Percentiles rank a stretch among this genome's conserved stretches.
These are phyloP conservation scores for Tiliqua scincoides DNA, from an alignment of 2,113 vertebrate species.

Conservation along the genomic window DNA sequence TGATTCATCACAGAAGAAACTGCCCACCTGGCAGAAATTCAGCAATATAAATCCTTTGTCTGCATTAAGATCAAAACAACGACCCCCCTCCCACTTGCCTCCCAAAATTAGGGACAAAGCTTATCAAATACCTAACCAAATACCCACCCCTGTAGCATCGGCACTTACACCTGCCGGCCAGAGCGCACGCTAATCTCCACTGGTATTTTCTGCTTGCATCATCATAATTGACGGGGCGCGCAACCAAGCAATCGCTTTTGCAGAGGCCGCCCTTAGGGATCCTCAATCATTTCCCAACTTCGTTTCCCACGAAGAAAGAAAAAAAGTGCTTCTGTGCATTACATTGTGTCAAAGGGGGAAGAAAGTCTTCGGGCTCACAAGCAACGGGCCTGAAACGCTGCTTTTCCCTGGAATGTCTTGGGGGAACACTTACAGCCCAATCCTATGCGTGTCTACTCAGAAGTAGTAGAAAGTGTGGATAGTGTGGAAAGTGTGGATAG, in stretches of 20 bases:
- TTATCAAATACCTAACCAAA: background rate
- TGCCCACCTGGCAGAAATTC: background rate
- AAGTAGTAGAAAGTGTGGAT: too few species aligned
- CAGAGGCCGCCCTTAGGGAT: constrained; percentile 16
- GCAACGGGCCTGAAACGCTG: too few species aligned
- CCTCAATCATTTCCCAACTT: constrained; percentile 29
- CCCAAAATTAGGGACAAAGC: background rate
- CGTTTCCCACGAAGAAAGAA: constrained; percentile 17
- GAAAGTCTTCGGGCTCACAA: background rate
- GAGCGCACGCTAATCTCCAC: constrained; percentile 6
- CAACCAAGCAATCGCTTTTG: constrained; percentile 37
- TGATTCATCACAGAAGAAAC: background rate
- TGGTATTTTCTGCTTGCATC: constrained; percentile 29
- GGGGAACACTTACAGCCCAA: too few species aligned
- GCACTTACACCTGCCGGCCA: background rate
- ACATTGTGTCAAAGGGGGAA: background rate
- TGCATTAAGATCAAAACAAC: too few species aligned
- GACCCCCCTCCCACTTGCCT: background rate
- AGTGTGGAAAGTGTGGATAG: too few species aligned
- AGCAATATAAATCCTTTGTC: too few species aligned
- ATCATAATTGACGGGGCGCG: background rate
- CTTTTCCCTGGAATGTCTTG: background rate
- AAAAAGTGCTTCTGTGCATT: background rate
- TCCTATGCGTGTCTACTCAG: too few species aligned
- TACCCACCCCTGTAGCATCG: background rate